phyloP scores from a whole-genome alignment of 2,888 invertebrate species.

The Pollenia labialis region DNA sequence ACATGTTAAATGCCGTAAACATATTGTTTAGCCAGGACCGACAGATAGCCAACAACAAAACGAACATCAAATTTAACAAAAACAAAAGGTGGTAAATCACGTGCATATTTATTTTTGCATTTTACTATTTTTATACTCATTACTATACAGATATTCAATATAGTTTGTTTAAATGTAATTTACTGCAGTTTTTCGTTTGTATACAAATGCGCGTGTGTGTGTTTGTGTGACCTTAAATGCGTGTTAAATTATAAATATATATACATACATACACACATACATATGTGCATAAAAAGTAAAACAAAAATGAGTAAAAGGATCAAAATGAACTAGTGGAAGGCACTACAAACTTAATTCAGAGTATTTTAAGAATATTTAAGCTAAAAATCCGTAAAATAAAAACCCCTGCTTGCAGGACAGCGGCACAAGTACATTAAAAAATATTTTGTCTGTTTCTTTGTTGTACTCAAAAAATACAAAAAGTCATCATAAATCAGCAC shows the following conservation, averaged over 20 bases:
- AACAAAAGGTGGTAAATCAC: not conserved
- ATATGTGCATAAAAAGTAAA: not conserved
- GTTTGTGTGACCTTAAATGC: not conserved
- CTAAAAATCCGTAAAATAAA: no score
- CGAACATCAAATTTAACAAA: not conserved
- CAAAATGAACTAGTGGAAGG: no score
- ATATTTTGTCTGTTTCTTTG: no score
- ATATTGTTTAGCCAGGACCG: conserved; percentile 17
- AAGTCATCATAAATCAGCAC: no score
- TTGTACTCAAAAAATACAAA: no score
- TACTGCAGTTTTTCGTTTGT: conserved; percentile 6
- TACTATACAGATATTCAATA: conserved; percentile 48
- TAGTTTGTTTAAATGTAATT: conserved; percentile 49
- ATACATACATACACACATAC: no score
- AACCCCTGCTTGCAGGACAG: no score
- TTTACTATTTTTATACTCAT: conserved; percentile 22
- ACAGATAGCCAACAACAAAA: not conserved
- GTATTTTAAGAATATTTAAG: no score
- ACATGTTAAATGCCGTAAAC: conserved; percentile 50
- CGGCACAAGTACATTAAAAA: no score
- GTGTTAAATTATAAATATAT: no score
- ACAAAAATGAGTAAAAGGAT: no score
- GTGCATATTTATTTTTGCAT: conserved; percentile 1
- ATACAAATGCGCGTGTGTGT: not conserved
- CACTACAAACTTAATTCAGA: no score